Conservation (phyloP, 2,797 vertebrate species). For the Zalophus californianus region DNA sequence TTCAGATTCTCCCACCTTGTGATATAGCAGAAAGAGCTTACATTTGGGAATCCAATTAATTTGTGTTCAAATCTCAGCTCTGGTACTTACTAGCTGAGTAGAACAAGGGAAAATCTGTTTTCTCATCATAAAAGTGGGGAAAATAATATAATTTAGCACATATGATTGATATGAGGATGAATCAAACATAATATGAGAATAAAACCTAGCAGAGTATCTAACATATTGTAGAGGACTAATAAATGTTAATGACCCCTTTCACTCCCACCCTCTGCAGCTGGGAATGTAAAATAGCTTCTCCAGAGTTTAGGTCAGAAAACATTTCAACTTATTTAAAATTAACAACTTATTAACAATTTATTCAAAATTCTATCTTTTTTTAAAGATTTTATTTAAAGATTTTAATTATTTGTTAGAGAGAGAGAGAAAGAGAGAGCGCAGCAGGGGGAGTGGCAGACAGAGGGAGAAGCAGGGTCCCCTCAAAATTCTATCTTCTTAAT, state of each 20-base stretch:
- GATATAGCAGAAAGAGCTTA: background rate
- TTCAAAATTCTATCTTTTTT: no score
- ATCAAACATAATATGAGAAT: conserved; percentile 48
- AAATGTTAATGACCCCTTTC: background rate
- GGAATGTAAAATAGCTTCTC: conserved; percentile 35
- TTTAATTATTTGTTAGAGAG: no score
- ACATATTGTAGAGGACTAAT: conserved; percentile 16
- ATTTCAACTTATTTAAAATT: background rate
- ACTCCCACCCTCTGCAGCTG: background rate
- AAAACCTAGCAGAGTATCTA: conserved; percentile 16
- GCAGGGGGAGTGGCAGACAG: no score
- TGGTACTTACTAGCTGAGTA: background rate
- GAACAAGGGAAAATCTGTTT: conserved; percentile 15
- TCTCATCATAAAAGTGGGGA: background rate
- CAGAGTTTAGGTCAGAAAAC: background rate
- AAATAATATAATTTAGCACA: background rate
- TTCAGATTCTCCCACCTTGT: background rate
- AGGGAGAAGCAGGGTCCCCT: no score
- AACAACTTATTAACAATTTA: background rate
- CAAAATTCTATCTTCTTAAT: conserved; percentile 37
- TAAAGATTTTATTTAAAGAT: no score
- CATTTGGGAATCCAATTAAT: background rate
- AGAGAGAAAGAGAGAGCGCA: no score
- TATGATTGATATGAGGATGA: conserved; percentile 37
- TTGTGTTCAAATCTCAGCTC: background rate